These are phyloP conservation scores for Phaedon cochleariae DNA, from an alignment of 2,888 invertebrate genomes.

Conservation along the genomic window DNA sequence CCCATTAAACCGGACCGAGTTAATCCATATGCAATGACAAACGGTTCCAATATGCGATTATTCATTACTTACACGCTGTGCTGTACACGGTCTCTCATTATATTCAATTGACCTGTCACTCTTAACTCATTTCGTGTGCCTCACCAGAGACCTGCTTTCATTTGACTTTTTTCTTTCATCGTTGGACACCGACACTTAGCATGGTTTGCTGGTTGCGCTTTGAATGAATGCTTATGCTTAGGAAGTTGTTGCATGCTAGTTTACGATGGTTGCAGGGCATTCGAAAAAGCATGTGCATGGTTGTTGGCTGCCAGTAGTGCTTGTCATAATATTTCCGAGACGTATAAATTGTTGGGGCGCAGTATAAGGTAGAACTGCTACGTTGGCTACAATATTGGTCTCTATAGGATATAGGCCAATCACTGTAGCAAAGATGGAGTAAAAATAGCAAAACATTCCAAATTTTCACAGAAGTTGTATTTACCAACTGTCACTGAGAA, in stretches of 20 bases:
- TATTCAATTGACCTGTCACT: constrained; percentile 54
- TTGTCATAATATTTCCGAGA: background rate
- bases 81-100: constrained; percentile 47
- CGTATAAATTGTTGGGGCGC: background rate
- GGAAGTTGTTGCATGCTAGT: background rate
- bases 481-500: too few relatives aligned
- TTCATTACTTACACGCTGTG: constrained; percentile 53
- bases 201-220: constrained; percentile 8
- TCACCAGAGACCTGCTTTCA: constrained; percentile 16
- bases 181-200: constrained; percentile 4
- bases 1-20: constrained; percentile 44
- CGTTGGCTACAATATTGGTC: too few relatives aligned
- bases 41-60: constrained; percentile 56
- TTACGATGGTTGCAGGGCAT: background rate
- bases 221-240: background rate
- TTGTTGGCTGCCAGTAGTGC: background rate
- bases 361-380: background rate
- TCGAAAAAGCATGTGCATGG: background rate
- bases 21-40: constrained; percentile 55
- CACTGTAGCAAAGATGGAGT: too few relatives aligned
- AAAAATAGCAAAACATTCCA: too few relatives aligned
- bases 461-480: too few relatives aligned
- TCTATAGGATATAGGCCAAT: too few relatives aligned
- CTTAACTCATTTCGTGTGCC: constrained; percentile 44
- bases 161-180: constrained; percentile 4